Conservation (phyloP, 1,140 invertebrate genomes). For the Nymphalis io region DNA sequence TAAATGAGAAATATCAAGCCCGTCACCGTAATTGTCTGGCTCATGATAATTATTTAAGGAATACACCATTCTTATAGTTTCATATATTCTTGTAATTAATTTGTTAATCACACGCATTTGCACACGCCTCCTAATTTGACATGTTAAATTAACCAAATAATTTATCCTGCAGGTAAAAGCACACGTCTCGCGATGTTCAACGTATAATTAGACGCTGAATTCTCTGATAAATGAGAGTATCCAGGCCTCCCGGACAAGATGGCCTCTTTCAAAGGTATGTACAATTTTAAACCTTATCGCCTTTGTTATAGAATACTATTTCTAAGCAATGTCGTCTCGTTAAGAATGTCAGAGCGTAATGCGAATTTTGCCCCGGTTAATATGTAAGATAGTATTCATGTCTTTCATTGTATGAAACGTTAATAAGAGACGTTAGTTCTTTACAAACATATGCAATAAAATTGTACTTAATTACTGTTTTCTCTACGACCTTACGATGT, state of each 20-base stretch:
- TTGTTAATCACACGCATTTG: too few species aligned
- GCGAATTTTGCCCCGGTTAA: conserved; percentile 21
- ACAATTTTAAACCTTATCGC: conserved; percentile 27
- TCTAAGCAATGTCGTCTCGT: not conserved
- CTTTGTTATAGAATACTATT: not conserved
- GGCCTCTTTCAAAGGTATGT: conserved; percentile 71
- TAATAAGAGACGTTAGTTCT: not conserved
- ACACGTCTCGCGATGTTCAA: conserved; percentile 30
- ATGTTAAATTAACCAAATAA: conserved; percentile 29
- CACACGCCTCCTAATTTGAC: not conserved
- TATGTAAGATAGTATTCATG: conserved; percentile 20
- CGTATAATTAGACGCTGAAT: conserved; percentile 28
- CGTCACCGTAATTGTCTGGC: too few species aligned
- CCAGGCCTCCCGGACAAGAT: conserved; percentile 45
- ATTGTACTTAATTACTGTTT: too few species aligned
- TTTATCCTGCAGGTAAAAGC: conserved; percentile 34
- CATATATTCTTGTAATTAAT: too few species aligned
- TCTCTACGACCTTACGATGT: too few species aligned
- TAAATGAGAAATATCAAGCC: too few species aligned
- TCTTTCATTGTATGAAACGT: not conserved
- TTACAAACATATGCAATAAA: not conserved
- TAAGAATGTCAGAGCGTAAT: not conserved
- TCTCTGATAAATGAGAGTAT: conserved; percentile 53
- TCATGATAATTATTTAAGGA: too few species aligned
- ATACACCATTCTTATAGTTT: too few species aligned